phyloP scores from a whole-genome alignment of 2,888 invertebrate species.

The Laothoe populi region DNA sequence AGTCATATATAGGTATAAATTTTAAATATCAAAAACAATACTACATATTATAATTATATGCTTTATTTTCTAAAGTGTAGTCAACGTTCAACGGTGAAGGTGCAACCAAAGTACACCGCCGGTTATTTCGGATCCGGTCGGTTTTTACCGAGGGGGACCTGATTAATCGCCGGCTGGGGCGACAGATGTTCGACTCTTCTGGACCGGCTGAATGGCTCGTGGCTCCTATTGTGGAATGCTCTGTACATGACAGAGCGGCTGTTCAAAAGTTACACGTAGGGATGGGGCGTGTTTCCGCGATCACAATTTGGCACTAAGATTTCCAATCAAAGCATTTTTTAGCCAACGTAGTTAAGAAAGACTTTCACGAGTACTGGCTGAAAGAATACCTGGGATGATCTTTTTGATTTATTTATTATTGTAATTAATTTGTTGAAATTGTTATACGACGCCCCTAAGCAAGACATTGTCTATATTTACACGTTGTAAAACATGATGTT shows the following conservation, averaged over 20 bases:
- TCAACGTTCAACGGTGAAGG: slow-evolving; percentile 3
- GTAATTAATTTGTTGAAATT: too few relatives aligned
- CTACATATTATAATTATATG: too few relatives aligned
- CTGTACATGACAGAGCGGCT: slow-evolving; percentile 43
- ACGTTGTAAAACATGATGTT: too few relatives aligned
- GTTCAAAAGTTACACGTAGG: slow-evolving; percentile 35
- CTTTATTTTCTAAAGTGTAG: not conserved
- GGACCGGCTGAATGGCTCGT: slow-evolving; percentile 64
- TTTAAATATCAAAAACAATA: too few relatives aligned
- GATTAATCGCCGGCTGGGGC: slow-evolving; percentile 73
- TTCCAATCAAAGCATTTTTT: too few relatives aligned
- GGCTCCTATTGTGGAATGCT: slow-evolving; percentile 65
- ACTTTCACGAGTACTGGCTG: too few relatives aligned
- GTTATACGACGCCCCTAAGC: too few relatives aligned
- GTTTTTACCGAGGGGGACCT: slow-evolving; percentile 68
- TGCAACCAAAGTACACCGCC: slow-evolving; percentile 16
- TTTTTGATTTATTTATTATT: too few relatives aligned
- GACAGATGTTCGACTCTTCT: slow-evolving; percentile 74
- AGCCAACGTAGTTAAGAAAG: too few relatives aligned
- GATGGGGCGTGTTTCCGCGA: not conserved
- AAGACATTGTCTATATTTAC: too few relatives aligned
- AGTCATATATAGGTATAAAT: not conserved
- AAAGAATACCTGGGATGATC: too few relatives aligned
- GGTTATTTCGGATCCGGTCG: slow-evolving; percentile 55
- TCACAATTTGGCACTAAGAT: not conserved